Evolutionary conservation across 2,797 vertebrate genomes (phyloP).

Genomic region (Ficedula albicollis): DNA sequence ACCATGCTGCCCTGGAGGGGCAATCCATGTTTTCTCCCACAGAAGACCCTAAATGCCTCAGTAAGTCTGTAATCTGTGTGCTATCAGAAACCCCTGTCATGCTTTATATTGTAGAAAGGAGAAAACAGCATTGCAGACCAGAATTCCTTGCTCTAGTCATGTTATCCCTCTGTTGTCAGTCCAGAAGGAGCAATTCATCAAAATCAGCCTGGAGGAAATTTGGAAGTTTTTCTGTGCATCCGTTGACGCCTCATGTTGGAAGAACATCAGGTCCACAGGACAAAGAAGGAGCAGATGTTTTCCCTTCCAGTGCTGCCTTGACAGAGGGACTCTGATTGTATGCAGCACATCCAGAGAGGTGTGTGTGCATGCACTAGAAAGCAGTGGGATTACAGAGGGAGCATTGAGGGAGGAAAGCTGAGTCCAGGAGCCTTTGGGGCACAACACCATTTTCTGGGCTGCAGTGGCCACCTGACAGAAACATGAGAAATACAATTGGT

Average conservation of each 20-base stretch:
- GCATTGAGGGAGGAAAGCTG: background rate
- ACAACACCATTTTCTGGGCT: background rate
- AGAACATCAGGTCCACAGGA: background rate
- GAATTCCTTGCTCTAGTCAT: background rate
- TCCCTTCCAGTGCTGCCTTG: background rate
- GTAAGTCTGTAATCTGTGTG: background rate
- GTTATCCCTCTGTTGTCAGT: background rate
- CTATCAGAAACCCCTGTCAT: background rate
- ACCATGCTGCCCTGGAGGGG: background rate
- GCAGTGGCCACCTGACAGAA: background rate
- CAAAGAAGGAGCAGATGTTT: background rate
- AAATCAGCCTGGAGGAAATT: background rate
- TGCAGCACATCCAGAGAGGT: fast-evolving
- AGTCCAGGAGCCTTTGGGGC: fast-evolving
- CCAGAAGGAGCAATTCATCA: background rate
- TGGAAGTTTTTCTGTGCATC: background rate
- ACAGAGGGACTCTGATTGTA: background rate
- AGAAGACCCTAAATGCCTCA: background rate
- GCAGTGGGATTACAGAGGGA: background rate
- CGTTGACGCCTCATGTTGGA: background rate
- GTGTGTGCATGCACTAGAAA: background rate
- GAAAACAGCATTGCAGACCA: background rate
- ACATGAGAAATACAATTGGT: background rate
- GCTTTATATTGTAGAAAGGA: background rate
- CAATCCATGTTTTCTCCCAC: background rate